Evolutionary conservation across 1,140 invertebrate species (phyloP).

Genomic region (Notospermus geniculatus): DNA sequence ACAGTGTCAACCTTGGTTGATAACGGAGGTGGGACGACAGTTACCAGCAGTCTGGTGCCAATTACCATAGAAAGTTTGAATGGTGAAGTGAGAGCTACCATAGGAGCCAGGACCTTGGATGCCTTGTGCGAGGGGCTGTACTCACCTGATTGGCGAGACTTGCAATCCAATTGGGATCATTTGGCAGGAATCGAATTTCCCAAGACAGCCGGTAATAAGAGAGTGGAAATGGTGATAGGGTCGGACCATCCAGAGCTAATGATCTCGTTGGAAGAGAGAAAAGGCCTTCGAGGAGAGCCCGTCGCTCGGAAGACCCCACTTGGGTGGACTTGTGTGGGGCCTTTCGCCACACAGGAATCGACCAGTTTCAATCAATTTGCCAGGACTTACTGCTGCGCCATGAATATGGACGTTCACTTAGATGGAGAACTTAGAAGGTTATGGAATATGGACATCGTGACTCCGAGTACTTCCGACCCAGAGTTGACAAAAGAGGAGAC

Average conservation of each 20-base stretch:
- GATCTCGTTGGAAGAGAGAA: not conserved
- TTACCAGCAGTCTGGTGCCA: not conserved
- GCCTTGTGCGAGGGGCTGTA: not conserved
- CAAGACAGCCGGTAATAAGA: not conserved
- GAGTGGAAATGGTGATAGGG: not conserved
- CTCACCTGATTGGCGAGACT: not conserved
- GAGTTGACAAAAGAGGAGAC: too few relatives aligned
- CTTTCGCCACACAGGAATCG: too few relatives aligned
- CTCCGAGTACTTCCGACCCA: too few relatives aligned
- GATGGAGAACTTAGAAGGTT: not conserved
- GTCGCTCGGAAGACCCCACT: conserved; percentile 7
- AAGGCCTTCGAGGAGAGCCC: not conserved
- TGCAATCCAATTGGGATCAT: not conserved
- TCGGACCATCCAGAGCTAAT: conserved; percentile 4
- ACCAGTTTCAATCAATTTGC: not conserved
- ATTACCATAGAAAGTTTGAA: not conserved
- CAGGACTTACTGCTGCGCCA: not conserved
- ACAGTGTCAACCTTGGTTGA: not conserved
- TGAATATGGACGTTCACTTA: not conserved
- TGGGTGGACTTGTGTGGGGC: not conserved
- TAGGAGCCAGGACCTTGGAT: not conserved
- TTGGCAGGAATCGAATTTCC: not conserved
- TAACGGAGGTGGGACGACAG: not conserved
- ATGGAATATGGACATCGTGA: not conserved
- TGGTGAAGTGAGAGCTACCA: not conserved